phyloP scores from a whole-genome alignment of 2,113 vertebrate species.

The Eudyptes chrysolophus region DNA sequence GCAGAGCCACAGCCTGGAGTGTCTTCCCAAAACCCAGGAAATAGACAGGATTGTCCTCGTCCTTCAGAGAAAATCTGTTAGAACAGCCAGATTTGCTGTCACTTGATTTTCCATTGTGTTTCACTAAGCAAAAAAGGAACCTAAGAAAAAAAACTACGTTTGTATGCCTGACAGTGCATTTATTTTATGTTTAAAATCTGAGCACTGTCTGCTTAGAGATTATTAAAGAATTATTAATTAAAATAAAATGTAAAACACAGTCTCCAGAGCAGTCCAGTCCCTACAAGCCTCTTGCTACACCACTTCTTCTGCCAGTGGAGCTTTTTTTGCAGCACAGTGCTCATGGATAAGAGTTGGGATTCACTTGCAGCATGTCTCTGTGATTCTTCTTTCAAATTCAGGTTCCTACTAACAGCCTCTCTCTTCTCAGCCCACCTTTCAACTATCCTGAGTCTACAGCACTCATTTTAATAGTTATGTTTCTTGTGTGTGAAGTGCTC shows the following conservation, averaged over 20 bases:
- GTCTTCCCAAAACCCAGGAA: background rate
- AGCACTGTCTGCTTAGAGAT: background rate
- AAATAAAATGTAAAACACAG: background rate
- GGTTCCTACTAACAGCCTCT: background rate
- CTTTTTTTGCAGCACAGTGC: background rate
- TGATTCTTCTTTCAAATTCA: background rate
- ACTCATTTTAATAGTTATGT: background rate
- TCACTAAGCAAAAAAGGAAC: background rate
- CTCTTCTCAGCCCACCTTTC: background rate
- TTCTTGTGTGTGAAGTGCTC: background rate
- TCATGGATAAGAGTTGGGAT: background rate
- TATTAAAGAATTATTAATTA: background rate
- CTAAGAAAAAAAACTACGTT: accelerated
- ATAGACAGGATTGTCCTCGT: background rate
- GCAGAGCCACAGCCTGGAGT: background rate
- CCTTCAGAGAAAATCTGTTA: background rate
- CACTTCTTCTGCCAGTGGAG: background rate
- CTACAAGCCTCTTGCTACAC: background rate
- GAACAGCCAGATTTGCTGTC: background rate
- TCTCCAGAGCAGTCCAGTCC: background rate
- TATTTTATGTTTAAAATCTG: background rate
- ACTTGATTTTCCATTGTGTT: background rate
- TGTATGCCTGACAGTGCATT: background rate
- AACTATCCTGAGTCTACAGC: background rate
- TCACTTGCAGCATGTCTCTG: background rate